Evolutionary conservation across 2,888 invertebrate genomes (phyloP).

Genomic region (Andrena chrysosceles): DNA sequence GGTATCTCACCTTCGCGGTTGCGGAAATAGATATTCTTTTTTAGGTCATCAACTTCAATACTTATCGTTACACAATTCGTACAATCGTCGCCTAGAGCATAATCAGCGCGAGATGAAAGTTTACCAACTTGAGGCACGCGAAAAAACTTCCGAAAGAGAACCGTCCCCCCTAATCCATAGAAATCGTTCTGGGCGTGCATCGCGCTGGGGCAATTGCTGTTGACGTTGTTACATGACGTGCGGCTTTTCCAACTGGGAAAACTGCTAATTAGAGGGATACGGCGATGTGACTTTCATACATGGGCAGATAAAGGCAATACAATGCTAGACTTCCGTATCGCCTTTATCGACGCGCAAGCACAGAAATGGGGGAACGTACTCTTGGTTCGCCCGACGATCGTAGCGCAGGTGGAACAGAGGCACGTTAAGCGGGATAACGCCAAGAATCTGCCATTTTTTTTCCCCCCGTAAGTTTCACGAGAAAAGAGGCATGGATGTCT

Average conservation of each 20-base stretch:
- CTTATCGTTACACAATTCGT: conserved; percentile 5
- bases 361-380: conserved; percentile 1
- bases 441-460: conserved; percentile 62
- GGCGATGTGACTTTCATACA: background rate
- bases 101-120: conserved; percentile 8
- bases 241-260: background rate
- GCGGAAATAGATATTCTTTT: background rate
- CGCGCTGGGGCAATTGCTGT: background rate
- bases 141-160: background rate
- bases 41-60: background rate
- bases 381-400: background rate
- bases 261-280: background rate
- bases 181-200: background rate
- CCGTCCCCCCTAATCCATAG: background rate
- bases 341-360: background rate
- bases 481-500: conserved; percentile 61
- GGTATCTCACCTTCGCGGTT: background rate
- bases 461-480: conserved; percentile 38
- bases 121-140: conserved; percentile 5
- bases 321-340: background rate
- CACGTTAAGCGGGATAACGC: conserved; percentile 31
- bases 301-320: background rate
- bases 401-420: conserved; percentile 18
- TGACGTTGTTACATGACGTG: conserved; percentile 9
- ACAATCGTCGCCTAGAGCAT: conserved; percentile 2